phyloP scores from a whole-genome alignment of 2,797 vertebrate genomes.

The Pempheris klunzingeri region DNA sequence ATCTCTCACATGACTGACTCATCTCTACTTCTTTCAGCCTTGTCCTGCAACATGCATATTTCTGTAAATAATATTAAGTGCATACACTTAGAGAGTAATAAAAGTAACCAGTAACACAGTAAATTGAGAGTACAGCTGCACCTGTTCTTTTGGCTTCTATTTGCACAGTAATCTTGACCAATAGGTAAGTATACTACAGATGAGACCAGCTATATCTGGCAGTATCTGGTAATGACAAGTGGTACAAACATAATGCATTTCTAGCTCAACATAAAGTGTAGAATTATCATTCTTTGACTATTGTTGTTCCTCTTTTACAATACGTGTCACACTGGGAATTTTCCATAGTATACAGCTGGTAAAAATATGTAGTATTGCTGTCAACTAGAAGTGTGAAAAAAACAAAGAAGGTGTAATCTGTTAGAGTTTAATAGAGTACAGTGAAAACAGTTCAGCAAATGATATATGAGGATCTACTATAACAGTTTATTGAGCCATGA shows the following conservation, averaged over 20 bases:
- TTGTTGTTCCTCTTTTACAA: background rate
- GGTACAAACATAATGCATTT: background rate
- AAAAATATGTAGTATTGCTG: slow-evolving; percentile 8
- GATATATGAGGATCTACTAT: background rate
- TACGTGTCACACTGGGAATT: background rate
- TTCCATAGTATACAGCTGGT: background rate
- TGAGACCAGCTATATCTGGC: background rate
- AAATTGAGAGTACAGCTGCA: background rate
- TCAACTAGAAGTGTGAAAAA: slow-evolving; percentile 20
- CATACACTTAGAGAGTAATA: background rate
- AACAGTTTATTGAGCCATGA: slow-evolving; percentile 15
- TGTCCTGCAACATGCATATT: background rate
- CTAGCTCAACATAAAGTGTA: background rate
- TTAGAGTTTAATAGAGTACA: slow-evolving; percentile 3
- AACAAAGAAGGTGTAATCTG: background rate
- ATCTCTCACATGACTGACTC: background rate
- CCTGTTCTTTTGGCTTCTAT: background rate
- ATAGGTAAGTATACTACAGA: slow-evolving; percentile 44
- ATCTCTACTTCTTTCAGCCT: background rate
- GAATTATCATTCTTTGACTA: background rate
- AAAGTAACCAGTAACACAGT: background rate
- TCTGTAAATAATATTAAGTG: slow-evolving; percentile 4
- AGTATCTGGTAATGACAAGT: background rate
- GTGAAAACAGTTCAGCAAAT: background rate
- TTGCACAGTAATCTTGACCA: slow-evolving; percentile 6